Percentiles rank a stretch among this genome's conserved stretches.
Conservation (phyloP, 2,888 invertebrate species). For the Mythimna ferrago region DNA sequence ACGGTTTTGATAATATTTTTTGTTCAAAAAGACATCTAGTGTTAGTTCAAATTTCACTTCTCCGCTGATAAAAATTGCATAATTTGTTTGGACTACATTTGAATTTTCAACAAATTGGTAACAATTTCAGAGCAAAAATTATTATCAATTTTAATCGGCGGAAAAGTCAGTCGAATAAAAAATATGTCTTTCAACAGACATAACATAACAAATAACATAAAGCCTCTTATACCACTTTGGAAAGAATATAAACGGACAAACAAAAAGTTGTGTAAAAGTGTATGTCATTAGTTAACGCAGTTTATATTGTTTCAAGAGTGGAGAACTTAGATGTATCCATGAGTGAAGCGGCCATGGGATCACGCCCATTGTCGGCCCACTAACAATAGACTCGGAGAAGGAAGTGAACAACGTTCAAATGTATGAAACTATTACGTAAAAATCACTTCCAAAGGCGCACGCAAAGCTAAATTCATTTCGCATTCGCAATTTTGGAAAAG, state of each 20-base stretch:
- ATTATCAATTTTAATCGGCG: conserved; percentile 38
- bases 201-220: conserved; percentile 37
- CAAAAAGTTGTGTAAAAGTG: conserved; percentile 12
- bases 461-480: conserved; percentile 77
- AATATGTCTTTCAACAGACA: conserved; percentile 60
- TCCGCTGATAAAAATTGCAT: conserved; percentile 28
- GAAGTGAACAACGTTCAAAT: conserved; percentile 61
- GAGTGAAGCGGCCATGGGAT: conserved; percentile 58
- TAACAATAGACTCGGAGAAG: conserved; percentile 58
- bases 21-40: conserved; percentile 18
- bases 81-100: background rate
- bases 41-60: conserved; percentile 39
- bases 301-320: conserved; percentile 50
- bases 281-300: conserved; percentile 19
- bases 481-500: conserved; percentile 63
- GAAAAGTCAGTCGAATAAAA: conserved; percentile 39
- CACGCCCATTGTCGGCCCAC: conserved; percentile 57
- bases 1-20: conserved; percentile 22
- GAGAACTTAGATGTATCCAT: conserved; percentile 48
- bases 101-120: background rate
- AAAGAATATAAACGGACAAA: conserved; percentile 41
- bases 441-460: conserved; percentile 76
- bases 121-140: conserved; percentile 8
- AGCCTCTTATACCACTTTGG: conserved; percentile 52
- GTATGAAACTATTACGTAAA: conserved; percentile 62